Conservation (phyloP, 1,140 invertebrate genomes). For the Sminthurides bifidus region DNA sequence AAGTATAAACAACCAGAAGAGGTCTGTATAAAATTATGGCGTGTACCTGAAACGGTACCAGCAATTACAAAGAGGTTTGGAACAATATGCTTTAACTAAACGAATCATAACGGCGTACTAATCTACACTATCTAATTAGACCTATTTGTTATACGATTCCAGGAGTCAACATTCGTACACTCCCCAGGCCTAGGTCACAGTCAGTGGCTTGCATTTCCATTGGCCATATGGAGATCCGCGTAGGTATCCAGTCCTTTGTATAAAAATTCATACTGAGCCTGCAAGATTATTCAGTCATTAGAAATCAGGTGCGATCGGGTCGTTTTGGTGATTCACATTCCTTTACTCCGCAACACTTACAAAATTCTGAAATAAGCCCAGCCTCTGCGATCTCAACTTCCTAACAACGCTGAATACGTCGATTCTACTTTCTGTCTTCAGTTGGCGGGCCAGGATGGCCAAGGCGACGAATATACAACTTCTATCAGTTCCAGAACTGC, state of each 20-base stretch:
- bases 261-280: conserved; percentile 84
- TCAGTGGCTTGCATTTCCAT: conserved; percentile 27
- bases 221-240: conserved; percentile 59
- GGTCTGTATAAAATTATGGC: conserved; percentile 19
- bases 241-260: conserved; percentile 81
- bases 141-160: too few species aligned
- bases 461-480: conserved; percentile 79
- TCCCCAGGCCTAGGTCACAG: conserved; percentile 9
- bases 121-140: too few species aligned
- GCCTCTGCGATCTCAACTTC: conserved; percentile 69
- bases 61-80: conserved; percentile 6
- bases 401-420: conserved; percentile 72
- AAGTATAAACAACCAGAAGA: conserved; percentile 23
- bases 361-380: conserved; percentile 67
- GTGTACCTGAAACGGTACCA: conserved; percentile 8
- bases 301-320: conserved; percentile 3
- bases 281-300: conserved; percentile 37
- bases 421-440: conserved; percentile 64
- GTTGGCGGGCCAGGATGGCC: conserved; percentile 69
- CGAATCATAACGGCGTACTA: too few species aligned
- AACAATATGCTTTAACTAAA: too few species aligned
- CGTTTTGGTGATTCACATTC: background rate
- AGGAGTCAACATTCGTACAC: conserved; percentile 11
- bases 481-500: conserved; percentile 65
- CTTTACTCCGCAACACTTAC: conserved; percentile 45